Evolutionary conservation across 2,113 vertebrate species (phyloP), one percentile per base, ranked within the genome.

Genomic region (Sinocyclocheilus anophthalmus): DNA sequence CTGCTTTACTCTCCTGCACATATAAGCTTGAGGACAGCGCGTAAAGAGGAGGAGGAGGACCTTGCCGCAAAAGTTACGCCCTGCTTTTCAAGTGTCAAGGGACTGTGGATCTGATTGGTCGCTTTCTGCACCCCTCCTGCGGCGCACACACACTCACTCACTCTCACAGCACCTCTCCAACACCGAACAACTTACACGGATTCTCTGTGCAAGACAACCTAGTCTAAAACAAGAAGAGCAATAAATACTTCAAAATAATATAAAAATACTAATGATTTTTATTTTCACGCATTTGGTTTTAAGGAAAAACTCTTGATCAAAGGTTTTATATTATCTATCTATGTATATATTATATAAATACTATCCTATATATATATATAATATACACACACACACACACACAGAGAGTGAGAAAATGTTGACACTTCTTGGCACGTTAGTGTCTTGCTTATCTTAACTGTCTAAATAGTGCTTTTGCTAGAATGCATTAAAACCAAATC

Each of bases 51-150:
- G 85, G 13, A 48, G 85, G 13, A 48, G 78, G 57, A 61, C 88
- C 88, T 79, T 59, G 57, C 73, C 12, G 4, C 4, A 42, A 82
- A 33, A 85, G 90, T 84, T 86, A 90, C 91, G 86, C 91, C 93
- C 91, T 90, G 88, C 42, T 79, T 55, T 85, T 85, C 86, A 50
- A 84, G 88, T 72, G 79, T 80, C 89, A 85, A 86, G 55, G 22
- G 39, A 18, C 89, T 89, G 86, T 88, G 39, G 87, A 91, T 20
- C 89, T 90, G 92, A 94, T 93, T 94, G 93, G 93, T 86, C 86
- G 85, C 85, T 80, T 7, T 16, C 12, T 5, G 70, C 76, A 80
- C 84, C 59, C 86, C 86, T 33, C 75, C 80, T 59, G 33, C 18
- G 11, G 24, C 42, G 20, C 42, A 4, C 45, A 13, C 72, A 9